Conservation (phyloP, 2,797 vertebrate genomes). For the Masticophis lateralis region DNA sequence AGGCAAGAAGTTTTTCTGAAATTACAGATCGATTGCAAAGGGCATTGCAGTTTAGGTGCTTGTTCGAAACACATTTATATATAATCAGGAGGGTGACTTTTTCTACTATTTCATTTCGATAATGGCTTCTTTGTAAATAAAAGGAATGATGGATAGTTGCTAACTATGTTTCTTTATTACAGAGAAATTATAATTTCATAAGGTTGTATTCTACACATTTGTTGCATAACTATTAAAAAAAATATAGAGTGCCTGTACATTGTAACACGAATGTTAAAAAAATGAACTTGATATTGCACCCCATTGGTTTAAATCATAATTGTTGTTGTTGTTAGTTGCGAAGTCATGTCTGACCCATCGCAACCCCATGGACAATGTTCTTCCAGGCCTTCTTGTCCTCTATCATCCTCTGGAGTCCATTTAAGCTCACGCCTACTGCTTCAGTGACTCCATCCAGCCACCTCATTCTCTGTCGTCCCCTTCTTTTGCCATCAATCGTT, state of each 20-base stretch:
- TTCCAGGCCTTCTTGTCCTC: too few relatives aligned
- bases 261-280: neutral
- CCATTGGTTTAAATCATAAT: neutral
- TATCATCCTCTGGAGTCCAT: too few relatives aligned
- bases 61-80: neutral
- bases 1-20: neutral
- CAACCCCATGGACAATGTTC: too few relatives aligned
- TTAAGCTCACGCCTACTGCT: too few relatives aligned
- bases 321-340: too few relatives aligned
- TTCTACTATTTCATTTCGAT: neutral
- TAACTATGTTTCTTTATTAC: neutral
- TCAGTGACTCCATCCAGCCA: too few relatives aligned
- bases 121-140: neutral
- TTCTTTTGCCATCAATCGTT: too few relatives aligned
- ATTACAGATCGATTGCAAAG: neutral
- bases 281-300: neutral
- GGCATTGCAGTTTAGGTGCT: neutral
- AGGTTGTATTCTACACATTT: neutral
- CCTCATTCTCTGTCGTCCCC: too few relatives aligned
- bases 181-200: neutral
- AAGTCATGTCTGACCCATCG: too few relatives aligned
- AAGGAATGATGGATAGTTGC: neutral
- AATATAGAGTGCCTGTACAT: neutral
- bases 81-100: neutral
- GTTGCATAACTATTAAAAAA: neutral